Evolutionary conservation across 2,797 vertebrate species (phyloP), one percentile per base, ranked within the genome.

Genomic region (Onychomys arenicola): DNA sequence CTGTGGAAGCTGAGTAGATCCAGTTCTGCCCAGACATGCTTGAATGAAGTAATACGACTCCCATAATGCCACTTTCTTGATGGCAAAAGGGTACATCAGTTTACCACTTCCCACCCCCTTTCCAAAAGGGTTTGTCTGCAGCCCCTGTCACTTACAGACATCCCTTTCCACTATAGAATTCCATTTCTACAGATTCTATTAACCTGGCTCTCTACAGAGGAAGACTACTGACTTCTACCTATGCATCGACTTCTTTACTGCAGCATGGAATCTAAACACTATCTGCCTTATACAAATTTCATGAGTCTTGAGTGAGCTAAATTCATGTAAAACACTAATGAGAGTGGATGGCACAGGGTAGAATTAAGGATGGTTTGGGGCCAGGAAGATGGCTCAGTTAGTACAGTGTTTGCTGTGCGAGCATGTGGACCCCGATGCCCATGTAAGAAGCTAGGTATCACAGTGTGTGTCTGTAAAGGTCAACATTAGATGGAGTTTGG

Each of bases 181-280:
- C 16, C n/a, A 5, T 89, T 71, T 52, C 21, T 13, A 25, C 5
- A 78, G 37, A 43, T 89, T 46, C 13, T 1, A 1, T n/a, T 2
- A 6, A 10, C 21, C 23, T 52, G 7, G 7, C 1, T 52, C 4
- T 78, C 40, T 75, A 17, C 3, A 37, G 2, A 0, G 23, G 27
- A 59, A 83, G 34, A 49, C 63, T 40, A 0, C 63, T 77, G 59
- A 34, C 2, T n/a, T n/a, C n/a, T 37, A 13, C 40, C 63, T 83
- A 2, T 87, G 49, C 49, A 86, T 86, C 84, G 34, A 57, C 69
- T 76, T 94, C 67, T 95, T 91, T 59, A 46, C 67, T 91, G 34
- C 1, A 75, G 84, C 86, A 52, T 80, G 1, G 29, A 82, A 37
- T 89, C 19, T 46, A 76, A 86, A 59, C 37, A 21, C 65, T 61